Evolutionary conservation across 2,797 vertebrate genomes (phyloP).

Genomic region (Pseudotriccus pelzelni): DNA sequence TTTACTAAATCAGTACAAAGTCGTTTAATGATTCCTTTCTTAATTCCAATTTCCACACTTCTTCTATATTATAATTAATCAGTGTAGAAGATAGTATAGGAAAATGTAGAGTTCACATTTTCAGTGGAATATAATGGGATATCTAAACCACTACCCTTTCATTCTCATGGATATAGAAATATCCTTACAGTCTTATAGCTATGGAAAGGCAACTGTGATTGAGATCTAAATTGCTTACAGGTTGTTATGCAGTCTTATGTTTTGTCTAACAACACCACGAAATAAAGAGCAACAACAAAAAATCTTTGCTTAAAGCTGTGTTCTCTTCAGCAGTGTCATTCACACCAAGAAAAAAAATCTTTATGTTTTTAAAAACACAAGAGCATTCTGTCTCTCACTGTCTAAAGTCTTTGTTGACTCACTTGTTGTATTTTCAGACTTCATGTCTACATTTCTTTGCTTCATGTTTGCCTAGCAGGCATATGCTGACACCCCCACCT

Average conservation of each 20-base stretch:
- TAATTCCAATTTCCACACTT: not conserved
- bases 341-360: not conserved
- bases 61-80: not conserved
- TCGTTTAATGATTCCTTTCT: not conserved
- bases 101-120: not conserved
- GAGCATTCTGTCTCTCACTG: not conserved
- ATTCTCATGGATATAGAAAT: not conserved
- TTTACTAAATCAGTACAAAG: not conserved
- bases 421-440: not conserved
- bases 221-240: not conserved
- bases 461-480: not conserved
- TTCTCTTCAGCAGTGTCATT: not conserved
- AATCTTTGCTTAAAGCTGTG: not conserved
- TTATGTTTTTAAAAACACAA: not conserved
- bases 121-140: not conserved
- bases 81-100: not conserved
- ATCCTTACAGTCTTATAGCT: not conserved
- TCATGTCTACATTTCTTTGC: not conserved
- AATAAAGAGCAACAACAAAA: not conserved
- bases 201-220: not conserved
- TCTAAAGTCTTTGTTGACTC: not conserved
- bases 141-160: not conserved
- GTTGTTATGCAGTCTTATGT: not conserved
- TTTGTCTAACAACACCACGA: not conserved
- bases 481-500: not conserved